Evolutionary conservation across 2,113 vertebrate species (phyloP), one percentile per base, ranked within the genome.

Genomic region (Notiomystis cincta): DNA sequence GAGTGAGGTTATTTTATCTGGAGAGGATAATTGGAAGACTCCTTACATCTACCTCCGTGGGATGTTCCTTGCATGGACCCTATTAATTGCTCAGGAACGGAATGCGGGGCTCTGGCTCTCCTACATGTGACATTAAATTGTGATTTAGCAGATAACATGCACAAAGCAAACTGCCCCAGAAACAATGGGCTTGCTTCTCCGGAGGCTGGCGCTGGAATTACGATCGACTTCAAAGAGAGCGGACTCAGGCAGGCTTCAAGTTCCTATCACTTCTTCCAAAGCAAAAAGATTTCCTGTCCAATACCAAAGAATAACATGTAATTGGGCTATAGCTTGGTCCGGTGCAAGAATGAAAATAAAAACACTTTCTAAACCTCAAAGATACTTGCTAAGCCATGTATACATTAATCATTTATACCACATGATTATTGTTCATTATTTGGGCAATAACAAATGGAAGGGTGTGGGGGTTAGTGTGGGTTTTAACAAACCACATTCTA

Each of bases 331-430:
- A 96, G 89, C 95, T 96, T 60, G 87, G 93, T 89, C 92, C 96
- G 66, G 96, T 0, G 33, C 87, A 98, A 95, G 96, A 98, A 96
- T 96, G 96, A 97, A 98, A 98, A 98, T 97, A 97, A 98, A 98
- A 97, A 97, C 97, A 97, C 95, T 98, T 97, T 97, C 98, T 96
- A 98, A 97, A 97, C 97, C 97, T 98, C 98, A 97, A 69, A 97
- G 97, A 97, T 96, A 97, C 97, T 98, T 90, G 95, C 96, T 97
- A 97, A 98, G 97, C 98, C 97, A 92, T 98, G 97, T 97, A 97
- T 96, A 98, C 98, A 98, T 98, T 98, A 98, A 98, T 98, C 98
- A 98, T 98, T 98, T 98, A 98, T 98, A 97, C 97, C 97, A 71
- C 97, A 98, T 97, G 97, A 98, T 98, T 98, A 98, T 97, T 98